phyloP scores from a whole-genome alignment of 2,113 vertebrate species.

The Balaenoptera acutorostrata region DNA sequence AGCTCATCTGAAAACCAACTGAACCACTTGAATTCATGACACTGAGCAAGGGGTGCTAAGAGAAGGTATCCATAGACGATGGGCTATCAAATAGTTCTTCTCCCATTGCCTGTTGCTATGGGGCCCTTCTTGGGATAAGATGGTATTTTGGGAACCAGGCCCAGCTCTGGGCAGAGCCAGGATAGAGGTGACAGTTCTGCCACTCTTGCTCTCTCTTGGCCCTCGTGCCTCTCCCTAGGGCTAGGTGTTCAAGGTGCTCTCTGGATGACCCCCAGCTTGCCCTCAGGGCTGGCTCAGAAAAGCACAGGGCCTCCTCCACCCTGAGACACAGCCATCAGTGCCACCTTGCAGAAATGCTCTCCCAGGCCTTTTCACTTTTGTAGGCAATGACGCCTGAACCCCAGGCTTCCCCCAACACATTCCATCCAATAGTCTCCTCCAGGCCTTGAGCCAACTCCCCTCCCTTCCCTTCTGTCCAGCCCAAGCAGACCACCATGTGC shows the following conservation, averaged over 20 bases:
- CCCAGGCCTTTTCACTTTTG: background rate
- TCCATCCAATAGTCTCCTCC: background rate
- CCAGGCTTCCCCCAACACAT: background rate
- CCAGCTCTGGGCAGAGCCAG: background rate
- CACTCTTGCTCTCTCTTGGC: background rate
- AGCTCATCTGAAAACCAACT: background rate
- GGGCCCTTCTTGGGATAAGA: background rate
- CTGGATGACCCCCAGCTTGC: background rate
- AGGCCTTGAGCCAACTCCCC: background rate
- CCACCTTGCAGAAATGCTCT: background rate
- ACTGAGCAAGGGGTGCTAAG: accelerated
- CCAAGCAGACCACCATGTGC: background rate
- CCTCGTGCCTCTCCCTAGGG: background rate
- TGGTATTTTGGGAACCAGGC: background rate
- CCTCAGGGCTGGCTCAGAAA: background rate
- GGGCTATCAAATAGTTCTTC: background rate
- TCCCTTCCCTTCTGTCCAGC: background rate
- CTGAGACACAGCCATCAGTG: background rate
- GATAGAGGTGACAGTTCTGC: background rate
- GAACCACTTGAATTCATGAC: background rate
- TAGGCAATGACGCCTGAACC: background rate
- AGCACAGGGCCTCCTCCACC: background rate
- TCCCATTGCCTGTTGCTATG: background rate
- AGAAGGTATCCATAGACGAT: accelerated
- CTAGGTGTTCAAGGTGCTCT: background rate